A percentile compares a stretch with the other conserved stretches of the same genome.
These are phyloP conservation scores for Monopis laevigella DNA, from an alignment of 2,888 invertebrate species.

Conservation along the genomic window DNA sequence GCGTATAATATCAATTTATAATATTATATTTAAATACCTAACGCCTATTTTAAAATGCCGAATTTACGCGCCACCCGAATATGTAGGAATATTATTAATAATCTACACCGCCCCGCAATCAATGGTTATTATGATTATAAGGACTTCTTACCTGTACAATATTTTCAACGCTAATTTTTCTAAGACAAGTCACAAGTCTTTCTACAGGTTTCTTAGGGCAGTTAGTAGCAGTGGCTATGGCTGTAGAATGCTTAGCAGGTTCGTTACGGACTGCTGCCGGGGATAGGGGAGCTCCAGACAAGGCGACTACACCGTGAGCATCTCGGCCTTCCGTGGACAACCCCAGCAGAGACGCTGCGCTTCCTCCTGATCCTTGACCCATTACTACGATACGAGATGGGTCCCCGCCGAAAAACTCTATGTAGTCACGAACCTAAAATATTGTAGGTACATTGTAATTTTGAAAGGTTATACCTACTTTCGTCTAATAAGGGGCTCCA, in stretches of 20 bases:
- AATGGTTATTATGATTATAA: conserved; percentile 3
- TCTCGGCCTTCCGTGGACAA: conserved; percentile 72
- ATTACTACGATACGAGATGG: conserved; percentile 75
- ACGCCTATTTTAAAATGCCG: neutral
- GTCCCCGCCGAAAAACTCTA: conserved; percentile 81
- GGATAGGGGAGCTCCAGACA: conserved; percentile 80
- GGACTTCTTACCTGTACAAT: conserved; percentile 36
- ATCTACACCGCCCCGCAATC: neutral
- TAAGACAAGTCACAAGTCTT: conserved; percentile 73
- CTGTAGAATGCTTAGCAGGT: conserved; percentile 68
- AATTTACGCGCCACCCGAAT: neutral
- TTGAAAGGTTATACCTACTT: too few species aligned
- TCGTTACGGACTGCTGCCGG: conserved; percentile 74
- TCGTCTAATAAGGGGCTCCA: too few species aligned
- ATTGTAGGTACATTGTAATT: too few species aligned
- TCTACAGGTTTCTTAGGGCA: conserved; percentile 70
- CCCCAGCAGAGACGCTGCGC: conserved; percentile 75
- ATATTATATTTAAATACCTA: too few species aligned
- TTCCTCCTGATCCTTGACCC: conserved; percentile 83
- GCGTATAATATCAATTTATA: too few species aligned
- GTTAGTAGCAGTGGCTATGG: conserved; percentile 69
- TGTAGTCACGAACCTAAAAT: conserved; percentile 70
- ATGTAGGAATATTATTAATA: neutral
- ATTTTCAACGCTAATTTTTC: conserved; percentile 53
- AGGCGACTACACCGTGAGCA: conserved; percentile 72